phyloP scores from a whole-genome alignment of 2,888 invertebrate genomes.

The Baccha elongata region DNA sequence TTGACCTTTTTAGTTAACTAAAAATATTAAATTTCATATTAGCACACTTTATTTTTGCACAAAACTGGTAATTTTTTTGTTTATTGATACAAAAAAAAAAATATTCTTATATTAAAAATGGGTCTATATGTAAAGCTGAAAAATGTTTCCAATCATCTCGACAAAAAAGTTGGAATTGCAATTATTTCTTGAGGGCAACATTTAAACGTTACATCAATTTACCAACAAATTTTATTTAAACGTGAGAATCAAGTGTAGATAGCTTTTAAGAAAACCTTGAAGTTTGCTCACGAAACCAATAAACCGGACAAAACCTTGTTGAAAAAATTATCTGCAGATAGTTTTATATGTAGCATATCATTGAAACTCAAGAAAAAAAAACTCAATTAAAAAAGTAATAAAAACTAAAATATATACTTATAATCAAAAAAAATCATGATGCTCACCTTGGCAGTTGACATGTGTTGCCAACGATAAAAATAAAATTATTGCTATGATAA shows the following conservation, averaged over 20 bases:
- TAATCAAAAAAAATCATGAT: constrained; percentile 25
- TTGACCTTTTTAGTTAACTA: constrained; percentile 61
- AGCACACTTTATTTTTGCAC: constrained; percentile 41
- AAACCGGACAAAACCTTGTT: constrained; percentile 45
- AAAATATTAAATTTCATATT: constrained; percentile 53
- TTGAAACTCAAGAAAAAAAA: constrained; percentile 4
- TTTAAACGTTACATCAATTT: neutral
- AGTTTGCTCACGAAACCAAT: constrained; percentile 22
- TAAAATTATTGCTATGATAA: constrained; percentile 56
- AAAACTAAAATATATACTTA: constrained; percentile 65
- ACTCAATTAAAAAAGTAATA: constrained; percentile 40
- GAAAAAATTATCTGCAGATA: constrained; percentile 31
- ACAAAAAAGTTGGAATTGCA: too few relatives aligned
- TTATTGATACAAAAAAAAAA: neutral
- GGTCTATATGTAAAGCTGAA: too few relatives aligned
- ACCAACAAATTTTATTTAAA: neutral
- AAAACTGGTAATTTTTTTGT: neutral
- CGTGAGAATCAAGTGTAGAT: neutral
- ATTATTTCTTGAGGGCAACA: neutral
- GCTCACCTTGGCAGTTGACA: constrained; percentile 70
- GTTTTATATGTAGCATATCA: constrained; percentile 11
- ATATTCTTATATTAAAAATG: too few relatives aligned
- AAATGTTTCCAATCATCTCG: too few relatives aligned
- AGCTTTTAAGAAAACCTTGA: constrained; percentile 44
- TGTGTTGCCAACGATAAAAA: constrained; percentile 54